Evolutionary conservation across 2,113 vertebrate species (phyloP).

Genomic region (Tilapia sparmanii): DNA sequence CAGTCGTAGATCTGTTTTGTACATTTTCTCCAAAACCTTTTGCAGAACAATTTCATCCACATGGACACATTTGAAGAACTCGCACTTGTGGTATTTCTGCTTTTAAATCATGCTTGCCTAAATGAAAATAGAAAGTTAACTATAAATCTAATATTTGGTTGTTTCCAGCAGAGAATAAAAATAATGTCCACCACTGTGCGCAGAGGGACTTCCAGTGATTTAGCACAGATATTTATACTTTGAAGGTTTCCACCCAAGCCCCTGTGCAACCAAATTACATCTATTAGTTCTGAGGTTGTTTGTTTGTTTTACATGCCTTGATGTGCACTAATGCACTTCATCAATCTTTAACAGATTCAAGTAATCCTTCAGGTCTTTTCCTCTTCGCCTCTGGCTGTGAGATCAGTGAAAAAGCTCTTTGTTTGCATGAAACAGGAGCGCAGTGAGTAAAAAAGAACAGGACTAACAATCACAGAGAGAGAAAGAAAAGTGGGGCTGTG

Average conservation of each 20-base stretch:
- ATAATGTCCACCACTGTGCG: neutral
- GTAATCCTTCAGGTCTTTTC: neutral
- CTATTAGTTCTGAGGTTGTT: neutral
- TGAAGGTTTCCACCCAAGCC: neutral
- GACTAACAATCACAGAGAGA: neutral
- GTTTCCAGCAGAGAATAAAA: neutral
- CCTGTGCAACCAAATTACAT: neutral
- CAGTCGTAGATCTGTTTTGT: neutral
- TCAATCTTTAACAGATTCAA: neutral
- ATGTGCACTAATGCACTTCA: neutral
- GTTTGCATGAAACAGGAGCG: neutral
- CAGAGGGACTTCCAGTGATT: neutral
- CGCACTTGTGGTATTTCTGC: neutral
- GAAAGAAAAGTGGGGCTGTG: neutral
- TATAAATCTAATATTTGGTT: neutral
- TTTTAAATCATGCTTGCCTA: neutral
- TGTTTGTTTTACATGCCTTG: neutral
- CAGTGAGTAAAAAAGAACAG: neutral
- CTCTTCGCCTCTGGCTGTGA: neutral
- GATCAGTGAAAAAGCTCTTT: neutral
- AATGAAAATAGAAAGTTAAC: neutral
- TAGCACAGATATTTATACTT: neutral
- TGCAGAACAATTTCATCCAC: neutral
- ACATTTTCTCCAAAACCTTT: neutral
- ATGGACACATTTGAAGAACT: neutral